A percentile compares a stretch with the other conserved stretches of the same genome.
Evolutionary conservation across 2,113 vertebrate species (phyloP).

Genomic region (Hydropotes inermis): DNA sequence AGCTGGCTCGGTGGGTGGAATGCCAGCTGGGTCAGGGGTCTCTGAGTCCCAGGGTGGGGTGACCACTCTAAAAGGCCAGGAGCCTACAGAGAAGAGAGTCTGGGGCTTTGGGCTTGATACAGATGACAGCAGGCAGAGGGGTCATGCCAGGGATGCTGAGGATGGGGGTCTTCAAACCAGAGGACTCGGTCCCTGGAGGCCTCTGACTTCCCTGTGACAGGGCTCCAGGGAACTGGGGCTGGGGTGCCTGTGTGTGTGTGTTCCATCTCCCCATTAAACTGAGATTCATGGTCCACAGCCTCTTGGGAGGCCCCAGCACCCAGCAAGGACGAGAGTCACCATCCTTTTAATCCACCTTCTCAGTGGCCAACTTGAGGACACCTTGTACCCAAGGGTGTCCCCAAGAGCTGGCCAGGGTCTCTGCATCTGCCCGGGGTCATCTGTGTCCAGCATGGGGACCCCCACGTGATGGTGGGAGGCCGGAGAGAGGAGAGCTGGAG

Average conservation of each 20-base stretch:
- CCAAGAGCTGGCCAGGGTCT: neutral
- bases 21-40: rapidly evolving
- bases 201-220: neutral
- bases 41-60: rapidly evolving
- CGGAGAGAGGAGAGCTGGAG: rapidly evolving
- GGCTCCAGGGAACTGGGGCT: neutral
- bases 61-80: neutral
- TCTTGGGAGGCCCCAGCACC: neutral
- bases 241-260: neutral
- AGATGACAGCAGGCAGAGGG: neutral
- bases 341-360: neutral
- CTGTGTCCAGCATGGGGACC: neutral
- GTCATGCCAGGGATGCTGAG: neutral
- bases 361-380: neutral
- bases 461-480: rapidly evolving
- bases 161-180: neutral
- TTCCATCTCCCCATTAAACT: no score
- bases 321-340: neutral
- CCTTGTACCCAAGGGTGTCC: no score
- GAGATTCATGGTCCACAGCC: rapidly evolving
- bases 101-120: neutral
- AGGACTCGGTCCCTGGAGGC: neutral
- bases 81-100: neutral
- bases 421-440: neutral
- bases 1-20: rapidly evolving